Base-by-base conservation (phyloP, 2,113 vertebrate species). In the Pteruthius melanotis region DNA sequence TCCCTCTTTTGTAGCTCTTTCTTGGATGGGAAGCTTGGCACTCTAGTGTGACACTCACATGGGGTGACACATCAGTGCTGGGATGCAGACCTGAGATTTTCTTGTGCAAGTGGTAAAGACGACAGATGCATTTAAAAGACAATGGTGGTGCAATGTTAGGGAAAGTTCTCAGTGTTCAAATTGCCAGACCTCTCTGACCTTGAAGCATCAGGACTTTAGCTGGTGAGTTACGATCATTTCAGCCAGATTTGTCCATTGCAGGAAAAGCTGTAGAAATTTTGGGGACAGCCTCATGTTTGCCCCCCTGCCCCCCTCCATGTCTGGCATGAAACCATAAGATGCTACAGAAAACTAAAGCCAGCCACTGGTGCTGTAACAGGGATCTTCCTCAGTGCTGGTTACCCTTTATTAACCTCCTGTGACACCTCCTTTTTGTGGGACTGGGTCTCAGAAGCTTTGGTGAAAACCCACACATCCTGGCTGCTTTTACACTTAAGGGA, bases 401-500 rank as follows among this genome's bases (percentile, higher is more conserved):
- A 79, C 31, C 50, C 27, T 69, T 87, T 75, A 50, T 88, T 80
- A 64, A 68, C 28, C 23, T 90, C 6, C 40, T 50, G 8, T 63
- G 61, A 39, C 37, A 19, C 57, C 50, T 83, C 10, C 8, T 66
- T 82, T 90, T 54, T 69, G 42, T 87, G 57, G 27, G 60, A 26
- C 47, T 74, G 54, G 37, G 42, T 63, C 76, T 87, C 64, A 47
- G 52, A 91, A 90, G 54, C 22, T 44, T 64, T 71, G 81, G 61
- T 69, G 60, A 64, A 85, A 91, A 63, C 2, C 4, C 52, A 59
- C 3, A 18, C 12, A 53, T 83, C 68, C 77, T 92, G 44, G 27
- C 85, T 93, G 79, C 60, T 90, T 95, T 92, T 89, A 78, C 79
- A 93, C 88, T 69, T 83, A 40, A 65, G 57, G 74, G 74, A 92